phyloP scores from a whole-genome alignment of 2,888 invertebrate genomes.

The Trichacis sp. region DNA sequence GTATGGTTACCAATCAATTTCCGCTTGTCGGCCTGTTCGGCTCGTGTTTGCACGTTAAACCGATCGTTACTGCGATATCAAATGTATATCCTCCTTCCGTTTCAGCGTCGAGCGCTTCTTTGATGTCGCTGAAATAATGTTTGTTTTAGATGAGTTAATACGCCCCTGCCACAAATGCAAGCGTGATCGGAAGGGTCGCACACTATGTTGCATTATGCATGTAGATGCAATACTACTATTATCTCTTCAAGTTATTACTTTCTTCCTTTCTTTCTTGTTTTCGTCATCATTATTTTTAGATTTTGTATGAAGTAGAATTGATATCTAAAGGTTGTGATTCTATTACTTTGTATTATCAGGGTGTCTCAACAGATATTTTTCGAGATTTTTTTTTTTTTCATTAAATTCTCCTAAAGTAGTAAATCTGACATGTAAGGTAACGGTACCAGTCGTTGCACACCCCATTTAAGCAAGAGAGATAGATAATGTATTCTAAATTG shows the following conservation, averaged over 20 bases:
- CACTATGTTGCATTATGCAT: constrained; percentile 33
- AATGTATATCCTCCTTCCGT: constrained; percentile 51
- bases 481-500: no score
- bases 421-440: no score
- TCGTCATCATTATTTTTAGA: no score
- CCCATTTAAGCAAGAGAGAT: no score
- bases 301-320: no score
- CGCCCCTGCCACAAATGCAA: constrained; percentile 36
- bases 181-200: constrained; percentile 33
- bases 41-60: constrained; percentile 52
- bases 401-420: no score
- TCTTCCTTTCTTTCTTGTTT: not conserved
- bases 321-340: no score
- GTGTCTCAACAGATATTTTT: no score
- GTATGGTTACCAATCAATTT: constrained; percentile 47
- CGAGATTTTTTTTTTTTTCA: no score
- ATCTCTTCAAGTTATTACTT: constrained; percentile 23
- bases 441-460: no score
- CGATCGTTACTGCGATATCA: constrained; percentile 49
- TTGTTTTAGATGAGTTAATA: constrained; percentile 50
- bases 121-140: constrained; percentile 51
- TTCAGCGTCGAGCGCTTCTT: constrained; percentile 46
- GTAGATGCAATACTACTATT: constrained; percentile 28
- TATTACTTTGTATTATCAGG: no score
- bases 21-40: constrained; percentile 39